Conservation (phyloP, 1,140 invertebrate genomes). For the Diorhabda sublineata region DNA sequence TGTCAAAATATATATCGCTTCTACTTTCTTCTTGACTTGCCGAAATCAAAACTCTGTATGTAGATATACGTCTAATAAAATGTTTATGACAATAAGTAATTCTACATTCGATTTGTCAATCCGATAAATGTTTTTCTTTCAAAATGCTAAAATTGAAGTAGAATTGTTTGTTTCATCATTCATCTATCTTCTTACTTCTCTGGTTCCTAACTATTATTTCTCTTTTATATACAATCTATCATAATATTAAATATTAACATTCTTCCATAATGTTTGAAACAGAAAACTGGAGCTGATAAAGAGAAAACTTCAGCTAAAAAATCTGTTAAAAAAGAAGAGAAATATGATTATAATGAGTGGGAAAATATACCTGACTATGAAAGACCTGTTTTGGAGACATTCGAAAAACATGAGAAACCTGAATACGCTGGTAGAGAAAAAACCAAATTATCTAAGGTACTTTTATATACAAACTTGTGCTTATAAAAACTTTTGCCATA, state of each 20-base stretch:
- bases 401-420: conserved; percentile 48
- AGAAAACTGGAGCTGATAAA: conserved; percentile 48
- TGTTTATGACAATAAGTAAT: no score
- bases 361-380: conserved; percentile 74
- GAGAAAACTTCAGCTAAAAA: conserved; percentile 40
- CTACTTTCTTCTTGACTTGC: no score
- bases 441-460: conserved; percentile 46
- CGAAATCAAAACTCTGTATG: no score
- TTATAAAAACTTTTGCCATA: no score
- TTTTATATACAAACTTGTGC: not conserved
- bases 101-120: no score
- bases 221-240: not conserved
- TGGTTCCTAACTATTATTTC: no score
- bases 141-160: no score
- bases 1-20: no score
- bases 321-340: conserved; percentile 46
- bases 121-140: no score
- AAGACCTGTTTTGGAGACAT: conserved; percentile 62
- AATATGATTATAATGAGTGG: conserved; percentile 57
- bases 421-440: conserved; percentile 44
- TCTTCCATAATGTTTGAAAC: conserved; percentile 11
- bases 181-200: no score
- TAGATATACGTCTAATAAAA: no score
- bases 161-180: no score
- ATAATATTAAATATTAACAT: not conserved